Base-by-base conservation (phyloP, 2,113 vertebrate genomes). In the Hippocampus abdominalis region DNA sequence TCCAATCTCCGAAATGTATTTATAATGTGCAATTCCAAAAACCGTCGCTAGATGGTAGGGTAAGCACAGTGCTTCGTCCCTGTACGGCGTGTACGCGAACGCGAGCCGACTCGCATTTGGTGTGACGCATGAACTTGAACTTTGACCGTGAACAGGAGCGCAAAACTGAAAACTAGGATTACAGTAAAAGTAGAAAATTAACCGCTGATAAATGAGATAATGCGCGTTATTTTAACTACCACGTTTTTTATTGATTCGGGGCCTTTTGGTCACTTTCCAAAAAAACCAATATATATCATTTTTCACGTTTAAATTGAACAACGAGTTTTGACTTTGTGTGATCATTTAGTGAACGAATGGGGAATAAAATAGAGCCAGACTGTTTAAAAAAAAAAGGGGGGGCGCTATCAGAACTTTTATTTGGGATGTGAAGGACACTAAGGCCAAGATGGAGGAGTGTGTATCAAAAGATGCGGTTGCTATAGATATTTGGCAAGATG, bases 401-500 rank as follows among this genome's bases (percentile, higher is more conserved):
- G 72, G 66, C 75, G 77, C 70, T 75, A 65, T 77, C 64, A 79
- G 69, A 73, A 76, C 79, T 86, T 84, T 84, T 27, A 27, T 27
- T 82, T 82, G 81, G 76, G 77, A 78, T 71, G 39, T 70, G 81
- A 79, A 78, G 76, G 59, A 83, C 69, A 70, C n/a, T n/a, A n/a
- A n/a, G n/a, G n/a, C 76, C 80, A 72, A 80, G 77, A 82, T 69
- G 75, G 78, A 81, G 44, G 60, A 65, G 75, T 83, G 69, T 76
- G 79, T 80, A 80, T 72, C 71, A 83, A 56, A 83, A 73, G 84
- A 89, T 85, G 85, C 82, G 79, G 90, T 92, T 92, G 89, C 90
- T 85, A 93, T 92, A 89, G 90, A 86, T 89, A 91, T 90, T 78
- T 90, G 89, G 86, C 83, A 77, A 64, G 64, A 81, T 89, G 89